These are phyloP conservation scores for Rhineura floridana DNA, from an alignment of 2,113 vertebrate species.

Conservation along the genomic window DNA sequence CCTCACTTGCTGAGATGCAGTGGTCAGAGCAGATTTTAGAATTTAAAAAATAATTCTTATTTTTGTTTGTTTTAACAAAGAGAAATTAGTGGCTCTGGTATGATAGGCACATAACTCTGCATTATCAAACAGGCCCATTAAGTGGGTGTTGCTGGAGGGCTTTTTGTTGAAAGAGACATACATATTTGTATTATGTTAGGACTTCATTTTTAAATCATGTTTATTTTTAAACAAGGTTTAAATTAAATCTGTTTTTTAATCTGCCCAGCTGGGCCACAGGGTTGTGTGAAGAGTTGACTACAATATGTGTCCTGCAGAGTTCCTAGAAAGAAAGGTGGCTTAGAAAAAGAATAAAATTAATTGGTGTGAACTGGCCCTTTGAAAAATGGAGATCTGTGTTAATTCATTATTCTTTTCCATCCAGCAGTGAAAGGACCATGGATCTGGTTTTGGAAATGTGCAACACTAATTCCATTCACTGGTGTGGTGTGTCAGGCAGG, in stretches of 20 bases:
- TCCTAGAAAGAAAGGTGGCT: neutral
- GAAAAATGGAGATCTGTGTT: constrained; percentile 38
- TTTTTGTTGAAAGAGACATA: neutral
- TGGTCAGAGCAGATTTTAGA: neutral
- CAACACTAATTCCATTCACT: constrained; percentile 92
- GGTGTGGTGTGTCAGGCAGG: constrained; percentile 95
- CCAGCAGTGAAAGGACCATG: constrained; percentile 95
- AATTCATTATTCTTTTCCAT: constrained; percentile 59
- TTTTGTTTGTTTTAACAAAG: neutral
- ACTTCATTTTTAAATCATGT: neutral
- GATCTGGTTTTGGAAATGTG: constrained; percentile 97
- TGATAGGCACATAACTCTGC: neutral
- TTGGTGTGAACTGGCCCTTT: neutral
- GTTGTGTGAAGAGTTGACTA: neutral
- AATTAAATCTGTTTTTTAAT: neutral
- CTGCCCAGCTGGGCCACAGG: neutral
- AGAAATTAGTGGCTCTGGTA: neutral
- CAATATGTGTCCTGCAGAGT: neutral
- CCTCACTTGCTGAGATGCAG: neutral
- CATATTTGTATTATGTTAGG: neutral
- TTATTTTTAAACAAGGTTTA: neutral
- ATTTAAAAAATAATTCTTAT: too few species aligned
- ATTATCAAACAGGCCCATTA: neutral
- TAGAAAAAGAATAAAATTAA: too few species aligned
- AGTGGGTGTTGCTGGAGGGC: too few species aligned